Evolutionary conservation across 2,113 vertebrate species (phyloP).

Genomic region (Stercorarius parasiticus): DNA sequence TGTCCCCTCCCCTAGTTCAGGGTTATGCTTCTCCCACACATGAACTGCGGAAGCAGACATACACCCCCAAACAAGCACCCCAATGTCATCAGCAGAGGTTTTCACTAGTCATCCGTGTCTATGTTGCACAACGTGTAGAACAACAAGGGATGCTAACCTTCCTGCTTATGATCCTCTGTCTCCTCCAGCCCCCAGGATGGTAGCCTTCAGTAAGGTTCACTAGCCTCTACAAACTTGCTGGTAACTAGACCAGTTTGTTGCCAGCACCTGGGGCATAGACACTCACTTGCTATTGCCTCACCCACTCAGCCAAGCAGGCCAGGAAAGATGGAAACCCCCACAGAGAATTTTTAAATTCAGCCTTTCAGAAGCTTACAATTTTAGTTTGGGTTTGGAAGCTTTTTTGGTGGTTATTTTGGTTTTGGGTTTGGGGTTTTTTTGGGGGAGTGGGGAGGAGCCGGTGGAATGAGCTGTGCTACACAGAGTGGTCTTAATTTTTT

Average conservation of each 20-base stretch:
- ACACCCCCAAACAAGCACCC: not conserved
- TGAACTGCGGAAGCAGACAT: not conserved
- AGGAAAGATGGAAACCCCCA: not conserved
- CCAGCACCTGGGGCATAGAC: not conserved
- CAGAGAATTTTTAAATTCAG: not conserved
- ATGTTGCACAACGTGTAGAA: not conserved
- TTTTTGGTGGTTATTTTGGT: not conserved
- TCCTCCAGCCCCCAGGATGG: not conserved
- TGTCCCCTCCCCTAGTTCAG: not conserved
- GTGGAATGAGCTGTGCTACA: not conserved
- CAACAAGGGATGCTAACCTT: not conserved
- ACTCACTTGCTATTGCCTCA: not conserved
- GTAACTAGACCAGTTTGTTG: not conserved
- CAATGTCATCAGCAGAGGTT: not conserved
- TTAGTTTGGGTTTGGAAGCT: not conserved
- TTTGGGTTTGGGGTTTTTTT: not conserved
- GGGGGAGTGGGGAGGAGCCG: too few relatives aligned
- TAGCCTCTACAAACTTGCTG: not conserved
- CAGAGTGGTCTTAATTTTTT: not conserved
- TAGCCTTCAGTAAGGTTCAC: not conserved
- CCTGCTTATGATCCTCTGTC: not conserved
- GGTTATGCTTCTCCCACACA: not conserved
- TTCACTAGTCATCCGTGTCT: not conserved
- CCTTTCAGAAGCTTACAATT: not conserved
- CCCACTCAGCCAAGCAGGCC: not conserved